phyloP scores from a whole-genome alignment of 92 coral and sea anemone species.

The Anthopleura xanthogrammica region DNA sequence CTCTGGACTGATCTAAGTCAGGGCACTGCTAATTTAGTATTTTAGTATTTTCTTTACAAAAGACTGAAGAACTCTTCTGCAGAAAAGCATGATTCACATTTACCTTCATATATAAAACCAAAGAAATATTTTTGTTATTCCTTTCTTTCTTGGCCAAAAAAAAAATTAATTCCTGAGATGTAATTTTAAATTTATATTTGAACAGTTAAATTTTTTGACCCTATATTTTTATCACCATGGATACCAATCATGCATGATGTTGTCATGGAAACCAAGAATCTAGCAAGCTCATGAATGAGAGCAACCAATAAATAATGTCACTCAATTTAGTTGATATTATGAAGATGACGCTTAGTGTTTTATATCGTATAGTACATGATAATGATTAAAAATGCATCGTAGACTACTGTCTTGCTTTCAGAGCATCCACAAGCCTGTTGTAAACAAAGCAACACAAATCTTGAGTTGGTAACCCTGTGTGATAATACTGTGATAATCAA shows the following conservation, averaged over 20 bases:
- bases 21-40: no score
- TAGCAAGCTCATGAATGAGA: background rate
- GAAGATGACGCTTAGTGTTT: background rate
- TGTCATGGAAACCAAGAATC: background rate
- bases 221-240: background rate
- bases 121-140: no score
- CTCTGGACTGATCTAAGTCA: no score
- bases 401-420: conserved; percentile 47
- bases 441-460: background rate
- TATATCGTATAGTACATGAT: background rate
- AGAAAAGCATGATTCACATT: no score
- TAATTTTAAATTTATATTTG: no score
- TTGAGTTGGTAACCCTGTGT: background rate
- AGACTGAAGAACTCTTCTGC: no score
- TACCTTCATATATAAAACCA: no score
- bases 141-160: background rate
- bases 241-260: background rate
- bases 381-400: background rate
- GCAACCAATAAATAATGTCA: background rate
- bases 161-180: no score
- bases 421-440: conserved; percentile 49
- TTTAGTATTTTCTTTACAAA: no score
- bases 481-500: background rate
- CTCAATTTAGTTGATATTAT: background rate
- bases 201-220: no score